These are phyloP conservation scores for Papilio polyxenes DNA, from an alignment of 1,140 invertebrate species.

Conservation along the genomic window DNA sequence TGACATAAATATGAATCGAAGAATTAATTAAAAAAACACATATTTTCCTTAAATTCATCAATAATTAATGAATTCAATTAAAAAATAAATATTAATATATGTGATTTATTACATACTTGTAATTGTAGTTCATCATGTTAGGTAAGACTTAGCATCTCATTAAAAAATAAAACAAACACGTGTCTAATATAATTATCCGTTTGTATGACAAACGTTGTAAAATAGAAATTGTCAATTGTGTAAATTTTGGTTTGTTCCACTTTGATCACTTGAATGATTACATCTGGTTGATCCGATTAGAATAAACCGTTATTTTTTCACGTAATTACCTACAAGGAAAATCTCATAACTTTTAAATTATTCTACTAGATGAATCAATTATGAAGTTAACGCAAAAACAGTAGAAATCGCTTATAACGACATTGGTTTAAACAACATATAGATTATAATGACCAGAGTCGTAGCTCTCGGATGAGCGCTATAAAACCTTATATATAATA, in stretches of 20 bases:
- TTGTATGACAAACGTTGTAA: background rate
- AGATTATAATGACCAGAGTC: no score
- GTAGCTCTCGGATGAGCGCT: no score
- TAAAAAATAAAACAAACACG: background rate
- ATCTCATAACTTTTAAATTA: no score
- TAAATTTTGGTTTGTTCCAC: background rate
- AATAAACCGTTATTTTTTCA: background rate
- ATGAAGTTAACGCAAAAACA: no score
- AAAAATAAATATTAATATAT: constrained; percentile 17
- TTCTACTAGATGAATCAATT: no score
- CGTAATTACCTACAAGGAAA: background rate
- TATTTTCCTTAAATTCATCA: background rate
- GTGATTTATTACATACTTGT: background rate
- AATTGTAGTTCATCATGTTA: background rate
- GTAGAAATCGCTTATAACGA: no score
- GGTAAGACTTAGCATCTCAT: background rate
- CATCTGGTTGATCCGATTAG: background rate
- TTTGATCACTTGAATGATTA: background rate
- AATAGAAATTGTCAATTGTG: background rate
- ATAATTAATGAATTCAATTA: constrained; percentile 5
- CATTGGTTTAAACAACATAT: no score
- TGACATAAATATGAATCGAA: background rate
- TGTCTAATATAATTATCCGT: background rate
- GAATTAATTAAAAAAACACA: background rate
- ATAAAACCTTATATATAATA: no score